Base-by-base conservation (phyloP, 53 echinoderm and acorn worm genomes). In the Crossaster papposus region DNA sequence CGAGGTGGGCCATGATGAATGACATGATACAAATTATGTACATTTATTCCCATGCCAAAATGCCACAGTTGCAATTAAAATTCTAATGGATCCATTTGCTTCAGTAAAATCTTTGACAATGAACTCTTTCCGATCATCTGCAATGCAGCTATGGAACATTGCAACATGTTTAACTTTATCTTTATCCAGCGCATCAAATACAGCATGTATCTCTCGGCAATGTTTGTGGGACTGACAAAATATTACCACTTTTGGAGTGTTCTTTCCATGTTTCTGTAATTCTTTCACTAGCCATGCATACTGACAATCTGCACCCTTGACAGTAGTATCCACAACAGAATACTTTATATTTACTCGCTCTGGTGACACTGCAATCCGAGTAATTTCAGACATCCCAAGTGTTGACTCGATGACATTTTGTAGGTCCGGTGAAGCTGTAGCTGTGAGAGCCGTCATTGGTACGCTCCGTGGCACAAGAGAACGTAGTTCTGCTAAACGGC, bases 21-120 rank as follows among this genome's bases (percentile, higher is more conserved):
- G 0, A 73, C 76, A n/a, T 30, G 76, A 64, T 89, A 23, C 0
- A 90, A 44, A 28, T 80, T 73, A 6, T 84, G 51, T 2, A 93
- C 86, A 81, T 93, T 80, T 6, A 90, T 76, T 1, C 90, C 93
- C 85, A 90, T 86, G 18, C 93, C 93, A 74, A n/a, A 79, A 90
- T 22, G 92, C 92, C 2, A 89, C 64, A 0, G 92, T 90, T 0
- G 86, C 86, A 18, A 88, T 72, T 7, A 93, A 30, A 4, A 93
- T 81, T 15, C 90, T 34, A 0, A 93, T 89, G 1, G 7, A 28
- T 18, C 91, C 79, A 55, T 90, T 79, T 7, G 63, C 83, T 22
- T 82, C 64, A 1, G 65, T 65, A 10, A 82, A 82, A 34, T 82
- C 83, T 34, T 82, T 3, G 14, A 63, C 24, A 0, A 82, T 33